Base-by-base conservation (phyloP, 2,888 invertebrate species). In the Lepidochrysops patricia region DNA sequence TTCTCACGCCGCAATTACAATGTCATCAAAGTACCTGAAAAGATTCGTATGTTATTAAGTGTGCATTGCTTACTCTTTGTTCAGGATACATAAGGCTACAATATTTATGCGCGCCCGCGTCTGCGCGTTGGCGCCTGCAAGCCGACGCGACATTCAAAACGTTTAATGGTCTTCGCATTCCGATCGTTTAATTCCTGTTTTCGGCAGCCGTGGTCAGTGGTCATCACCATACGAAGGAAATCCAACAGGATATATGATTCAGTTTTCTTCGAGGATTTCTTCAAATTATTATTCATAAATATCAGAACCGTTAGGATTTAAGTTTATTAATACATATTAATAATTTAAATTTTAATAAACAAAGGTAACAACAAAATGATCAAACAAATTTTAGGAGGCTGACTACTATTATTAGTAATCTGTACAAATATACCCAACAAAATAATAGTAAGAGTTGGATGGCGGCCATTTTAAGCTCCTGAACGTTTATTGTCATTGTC, bases 151-250 rank as follows among this genome's bases (percentile, higher is more conserved):
- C 70, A 72, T 74, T 72, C 73, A 71, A 76, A 80, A 80, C 43
- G 19, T 82, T 83, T 72, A 80, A 86, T 83, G 75, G 77, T 79
- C 69, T 69, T 75, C 70, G 75, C 79, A 85, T 84, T 80, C 83
- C 81, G 60, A 67, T 67, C 78, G 78, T 82, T 79, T 75, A 67
- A 77, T 77, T 79, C 77, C 75, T 72, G 77, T 82, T 81, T 72
- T 74, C 63, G 68, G 72, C 75, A 15, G 15, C 13, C 43, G 15
- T 37, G 37, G 13, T 15, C 35, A 73, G 73, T 76, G 73, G 70
- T 69, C 68, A 62, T 72, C 76, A 77, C 78, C 72, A 68, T 63
- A 60, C 58, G 60, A 63, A 63, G 60, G 60, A 62, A 64, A 63
- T 57, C 12, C 26, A 26, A 26, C 26, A 26, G 50, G 13, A 50